Evolutionary conservation across 2,888 invertebrate genomes (phyloP), one percentile per base, ranked within the genome.

Genomic region (Eupithecia centaureata): DNA sequence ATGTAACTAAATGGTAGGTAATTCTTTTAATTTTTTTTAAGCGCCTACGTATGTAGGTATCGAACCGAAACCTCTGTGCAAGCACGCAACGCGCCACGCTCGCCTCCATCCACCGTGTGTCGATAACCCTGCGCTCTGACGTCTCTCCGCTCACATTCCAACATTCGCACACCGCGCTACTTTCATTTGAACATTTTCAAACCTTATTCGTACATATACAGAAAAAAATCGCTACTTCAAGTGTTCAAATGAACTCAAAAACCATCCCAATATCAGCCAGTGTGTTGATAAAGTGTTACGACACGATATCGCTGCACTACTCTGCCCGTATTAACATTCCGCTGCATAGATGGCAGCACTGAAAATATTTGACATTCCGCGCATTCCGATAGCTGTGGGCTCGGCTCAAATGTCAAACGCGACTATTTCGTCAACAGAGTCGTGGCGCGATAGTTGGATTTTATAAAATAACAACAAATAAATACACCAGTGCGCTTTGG

Each of bases 381-480:
- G 88, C 93, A 95, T 95, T 94, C 95, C 95, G 83, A 90, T 87
- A 90, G 94, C 93, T 91, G 94, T 94, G 94, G 95, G 95, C 95
- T 94, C 94, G 95, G 95, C 95, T 94, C 94, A 95, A 95, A 95
- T 95, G 95, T 95, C 95, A 95, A 95, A 95, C 94, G 94, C 89
- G 88, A 92, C 91, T 93, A 94, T 93, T 93, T 93, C 93, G 91
- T 94, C 93, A 93, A 93, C 92, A 93, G 92, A 90, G 86, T 86
- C 89, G 91, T 89, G 89, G 91, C 91, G 92, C 90, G 92, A 85
- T 90, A 92, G 92, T 90, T 92, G 93, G 88, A 87, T 91, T 91
- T 91, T 88, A 88, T 89, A 82, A 91, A 69, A 92, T 91, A 91
- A 90, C 83, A 92, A 92, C 88, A 91, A 92, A 91, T 89, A 89